Evolutionary conservation across 2,113 vertebrate species (phyloP).

Genomic region (Phrynocephalus versicolor): DNA sequence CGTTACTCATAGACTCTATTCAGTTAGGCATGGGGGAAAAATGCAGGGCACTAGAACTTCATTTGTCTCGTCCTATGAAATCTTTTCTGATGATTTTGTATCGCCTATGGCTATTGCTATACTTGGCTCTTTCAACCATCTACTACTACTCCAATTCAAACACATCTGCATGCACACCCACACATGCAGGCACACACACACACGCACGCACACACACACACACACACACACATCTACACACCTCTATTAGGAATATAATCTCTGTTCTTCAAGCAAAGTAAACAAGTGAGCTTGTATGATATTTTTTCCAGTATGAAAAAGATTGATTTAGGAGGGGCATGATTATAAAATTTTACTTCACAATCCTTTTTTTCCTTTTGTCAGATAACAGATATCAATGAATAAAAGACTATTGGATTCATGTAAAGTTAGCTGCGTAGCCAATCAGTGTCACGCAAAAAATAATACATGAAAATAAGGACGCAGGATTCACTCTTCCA

Average conservation of each 20-base stretch:
- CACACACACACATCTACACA: neutral
- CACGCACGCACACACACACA: neutral
- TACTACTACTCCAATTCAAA: neutral
- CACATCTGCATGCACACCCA: neutral
- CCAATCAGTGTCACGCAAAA: slow-evolving; percentile 69
- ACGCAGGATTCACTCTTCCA: slow-evolving; percentile 76
- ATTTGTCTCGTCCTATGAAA: neutral
- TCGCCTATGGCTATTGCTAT: slow-evolving; percentile 12
- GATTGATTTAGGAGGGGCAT: slow-evolving; percentile 68
- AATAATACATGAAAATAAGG: slow-evolving; percentile 72
- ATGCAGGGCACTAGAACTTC: neutral
- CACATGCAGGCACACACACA: too few relatives aligned
- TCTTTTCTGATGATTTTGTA: neutral
- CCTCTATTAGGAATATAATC: neutral
- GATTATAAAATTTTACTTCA: slow-evolving; percentile 75
- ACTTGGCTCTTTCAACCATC: neutral
- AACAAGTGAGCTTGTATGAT: neutral
- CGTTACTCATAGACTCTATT: slow-evolving; percentile 65
- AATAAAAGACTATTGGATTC: slow-evolving; percentile 68
- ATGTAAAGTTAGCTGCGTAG: slow-evolving; percentile 62
- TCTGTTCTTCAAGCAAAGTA: neutral
- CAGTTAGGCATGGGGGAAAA: slow-evolving; percentile 59
- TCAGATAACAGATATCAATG: slow-evolving; percentile 69
- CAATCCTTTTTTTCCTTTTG: slow-evolving; percentile 60
- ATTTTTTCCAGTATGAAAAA: slow-evolving; percentile 60